Evolutionary conservation across 2,888 invertebrate genomes (phyloP), one percentile per base, ranked within the genome.

Genomic region (Monoplex corrugatus): DNA sequence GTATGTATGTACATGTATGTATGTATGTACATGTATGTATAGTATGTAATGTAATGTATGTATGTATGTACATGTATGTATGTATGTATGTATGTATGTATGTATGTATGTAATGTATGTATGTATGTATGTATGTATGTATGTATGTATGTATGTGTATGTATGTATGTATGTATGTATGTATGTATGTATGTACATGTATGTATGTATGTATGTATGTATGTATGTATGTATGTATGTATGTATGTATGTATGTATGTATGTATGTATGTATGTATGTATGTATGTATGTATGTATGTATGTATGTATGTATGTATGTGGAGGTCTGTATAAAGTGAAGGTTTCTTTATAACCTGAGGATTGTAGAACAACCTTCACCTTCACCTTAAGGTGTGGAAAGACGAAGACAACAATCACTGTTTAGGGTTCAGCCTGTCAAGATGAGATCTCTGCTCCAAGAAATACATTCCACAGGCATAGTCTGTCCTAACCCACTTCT

Each of bases 211-310:
- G 68, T 28, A n/a, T 68, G 68, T 68, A n/a, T 68, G 68, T 68
- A n/a, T 68, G 68, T 28, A n/a, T 10, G 68, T 3, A n/a, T 10
- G 68, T n/a, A n/a, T 68, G 16, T 68, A 3, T n/a, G 68, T 68
- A n/a, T 68, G 68, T n/a, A n/a, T 68, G 68, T 68, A n/a, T 0
- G 68, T 2, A 1, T 68, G 68, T 23, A 3, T 23, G 68, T n/a
- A n/a, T 2, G 68, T 68, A n/a, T n/a, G 68, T 68, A n/a, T 68
- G 68, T 68, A n/a, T 68, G 68, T n/a, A n/a, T n/a, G n/a, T n/a
- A n/a, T n/a, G n/a, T n/a, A n/a, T n/a, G n/a, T n/a, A n/a, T n/a
- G n/a, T n/a, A n/a, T n/a, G n/a, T n/a, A n/a, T n/a, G n/a, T n/a
- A 19, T 50, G 50, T 50, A 28, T 68, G 28, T 72, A 23, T 32